Evolutionary conservation across 2,888 invertebrate species (phyloP).

Genomic region (Acanthosoma haemorrhoidale): DNA sequence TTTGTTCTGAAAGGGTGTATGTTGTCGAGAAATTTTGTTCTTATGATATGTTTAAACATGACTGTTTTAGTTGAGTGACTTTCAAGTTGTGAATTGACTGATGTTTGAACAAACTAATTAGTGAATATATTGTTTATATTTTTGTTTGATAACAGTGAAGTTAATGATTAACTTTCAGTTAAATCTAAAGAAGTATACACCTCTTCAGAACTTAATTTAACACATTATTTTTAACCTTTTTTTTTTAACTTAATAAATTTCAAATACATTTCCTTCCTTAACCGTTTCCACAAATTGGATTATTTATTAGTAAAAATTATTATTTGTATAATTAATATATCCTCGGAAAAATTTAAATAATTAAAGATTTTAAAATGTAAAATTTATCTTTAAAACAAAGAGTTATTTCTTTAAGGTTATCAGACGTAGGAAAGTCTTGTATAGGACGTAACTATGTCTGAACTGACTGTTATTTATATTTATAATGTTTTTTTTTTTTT

Average conservation of each 20-base stretch:
- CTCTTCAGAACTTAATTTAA: background rate
- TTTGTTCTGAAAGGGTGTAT: background rate
- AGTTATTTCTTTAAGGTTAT: background rate
- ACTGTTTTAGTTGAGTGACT: background rate
- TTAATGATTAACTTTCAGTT: background rate
- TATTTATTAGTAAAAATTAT: background rate
- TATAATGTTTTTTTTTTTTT: background rate
- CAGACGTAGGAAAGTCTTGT: background rate
- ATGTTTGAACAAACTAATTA: background rate
- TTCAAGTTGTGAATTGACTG: background rate
- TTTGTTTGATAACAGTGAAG: background rate
- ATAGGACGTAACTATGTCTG: background rate
- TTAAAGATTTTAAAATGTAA: background rate
- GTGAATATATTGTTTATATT: background rate
- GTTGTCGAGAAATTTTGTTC: background rate
- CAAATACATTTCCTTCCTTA: background rate
- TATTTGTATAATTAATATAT: background rate
- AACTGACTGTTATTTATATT: slow-evolving; percentile 12
- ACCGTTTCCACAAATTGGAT: background rate
- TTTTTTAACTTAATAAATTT: background rate
- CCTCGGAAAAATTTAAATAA: background rate
- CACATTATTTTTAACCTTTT: background rate
- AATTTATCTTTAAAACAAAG: background rate
- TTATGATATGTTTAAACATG: background rate
- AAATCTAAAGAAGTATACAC: background rate